These are phyloP conservation scores for Magallana angulata DNA, from an alignment of 1,140 invertebrate genomes.

Conservation along the genomic window DNA sequence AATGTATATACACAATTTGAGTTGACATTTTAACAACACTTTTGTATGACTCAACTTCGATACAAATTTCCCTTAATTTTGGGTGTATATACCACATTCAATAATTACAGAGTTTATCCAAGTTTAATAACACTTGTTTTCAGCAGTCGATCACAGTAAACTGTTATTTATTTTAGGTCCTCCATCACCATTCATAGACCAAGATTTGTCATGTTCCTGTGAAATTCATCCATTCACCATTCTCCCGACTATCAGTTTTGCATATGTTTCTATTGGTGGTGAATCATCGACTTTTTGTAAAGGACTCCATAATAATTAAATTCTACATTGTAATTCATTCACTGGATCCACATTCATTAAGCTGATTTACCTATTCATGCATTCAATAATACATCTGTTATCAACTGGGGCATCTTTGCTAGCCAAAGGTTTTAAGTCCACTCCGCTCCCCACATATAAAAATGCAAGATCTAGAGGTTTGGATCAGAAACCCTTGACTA, in stretches of 20 bases:
- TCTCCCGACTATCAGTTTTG: not conserved
- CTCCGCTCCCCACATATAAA: too few relatives aligned
- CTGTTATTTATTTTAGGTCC: slow-evolving; percentile 23
- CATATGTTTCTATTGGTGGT: not conserved
- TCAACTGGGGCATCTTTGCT: too few relatives aligned
- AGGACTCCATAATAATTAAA: too few relatives aligned
- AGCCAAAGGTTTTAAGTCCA: too few relatives aligned
- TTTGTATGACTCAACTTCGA: not conserved
- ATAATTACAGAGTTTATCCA: slow-evolving; percentile 24
- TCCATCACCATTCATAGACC: slow-evolving; percentile 6
- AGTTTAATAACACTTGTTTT: slow-evolving; percentile 20
- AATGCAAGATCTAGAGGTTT: too few relatives aligned
- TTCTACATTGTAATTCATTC: too few relatives aligned
- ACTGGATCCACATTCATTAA: too few relatives aligned
- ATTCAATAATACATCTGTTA: too few relatives aligned
- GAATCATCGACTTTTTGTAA: not conserved
- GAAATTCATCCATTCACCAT: not conserved
- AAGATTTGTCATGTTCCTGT: slow-evolving; percentile 17
- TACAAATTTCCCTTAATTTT: slow-evolving; percentile 2
- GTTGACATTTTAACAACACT: not conserved
- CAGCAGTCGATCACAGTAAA: slow-evolving; percentile 12
- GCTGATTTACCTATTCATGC: too few relatives aligned
- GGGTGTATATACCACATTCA: not conserved
- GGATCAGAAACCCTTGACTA: too few relatives aligned
- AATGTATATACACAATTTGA: not conserved